Evolutionary conservation across 2,113 vertebrate genomes (phyloP).

Genomic region (Abramis brama): DNA sequence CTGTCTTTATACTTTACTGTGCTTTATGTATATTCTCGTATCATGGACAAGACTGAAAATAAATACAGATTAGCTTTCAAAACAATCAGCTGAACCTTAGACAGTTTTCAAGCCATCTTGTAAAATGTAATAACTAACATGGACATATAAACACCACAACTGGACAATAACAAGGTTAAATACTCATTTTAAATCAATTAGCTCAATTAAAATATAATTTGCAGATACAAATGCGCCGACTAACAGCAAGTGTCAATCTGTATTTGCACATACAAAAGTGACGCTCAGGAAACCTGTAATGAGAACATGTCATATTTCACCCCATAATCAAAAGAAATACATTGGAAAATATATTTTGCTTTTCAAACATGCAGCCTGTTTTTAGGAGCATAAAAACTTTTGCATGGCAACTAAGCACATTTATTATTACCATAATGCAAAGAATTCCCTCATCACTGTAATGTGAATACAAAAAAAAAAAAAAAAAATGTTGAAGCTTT

Average conservation of each 20-base stretch:
- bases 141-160: not conserved
- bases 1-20: not conserved
- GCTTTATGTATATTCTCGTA: not conserved
- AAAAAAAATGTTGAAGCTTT: too few species aligned
- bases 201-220: not conserved
- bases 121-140: not conserved
- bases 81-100: not conserved
- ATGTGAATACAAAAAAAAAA: not conserved
- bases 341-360: too few species aligned
- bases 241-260: not conserved
- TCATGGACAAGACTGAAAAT: not conserved
- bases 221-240: not conserved
- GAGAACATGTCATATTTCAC: not conserved
- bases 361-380: not conserved
- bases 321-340: not conserved
- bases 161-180: conserved; percentile 3
- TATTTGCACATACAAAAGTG: not conserved
- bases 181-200: not conserved
- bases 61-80: not conserved
- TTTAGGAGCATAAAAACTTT: not conserved
- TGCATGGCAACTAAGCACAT: not conserved
- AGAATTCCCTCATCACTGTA: not conserved
- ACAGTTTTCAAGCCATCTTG: not conserved
- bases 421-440: not conserved
- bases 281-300: not conserved